Base-by-base conservation (phyloP, 2,888 invertebrate species). In the Conchocele bisecta region DNA sequence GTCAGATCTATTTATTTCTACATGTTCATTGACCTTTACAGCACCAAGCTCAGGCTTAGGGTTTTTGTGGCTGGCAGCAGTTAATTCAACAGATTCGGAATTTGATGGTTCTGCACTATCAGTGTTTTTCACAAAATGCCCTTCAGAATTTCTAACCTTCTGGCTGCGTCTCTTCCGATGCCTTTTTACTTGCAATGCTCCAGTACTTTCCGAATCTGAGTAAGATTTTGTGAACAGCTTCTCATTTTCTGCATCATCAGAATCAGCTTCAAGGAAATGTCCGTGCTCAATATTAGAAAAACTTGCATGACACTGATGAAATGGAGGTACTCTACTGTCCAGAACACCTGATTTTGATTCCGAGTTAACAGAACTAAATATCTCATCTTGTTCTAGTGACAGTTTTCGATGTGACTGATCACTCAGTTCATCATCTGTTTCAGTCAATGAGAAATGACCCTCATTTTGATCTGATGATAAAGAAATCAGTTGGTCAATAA, bases 361-460 rank as follows among this genome's bases (percentile, higher is more conserved):
- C 17, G 51, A 51, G 11, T 51, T 5, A 33, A 6, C 31, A 20
- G 51, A 51, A 17, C 35, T 22, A 51, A 51, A 9, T n/a, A n/a
- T n/a, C 51, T 51, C 33, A 51, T 51, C 51, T 33, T 51, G 35
- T 2, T 51, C 51, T 20, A 51, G 20, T 7, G 51, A 33, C 3
- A 51, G 33, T 51, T 31, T 33, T 17, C 51, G 15, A 33, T 51
- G 33, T 33, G 51, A 51, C 31, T 33, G 35, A 4, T 51, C 33
- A 13, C 35, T 35, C 7, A 13, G 31, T 51, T 51, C 51, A 51
- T 35, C 22, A 24, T 51, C 51, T 13, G 33, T 33, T 48, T 64
- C 64, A 50, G 41, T 57, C 50, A 51, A 57, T n/a, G 65, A 73
- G 42, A 73, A 73, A 20, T 63, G 67, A 22, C 73, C 67, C 44